Percentiles rank a stretch among this genome's conserved stretches.
Evolutionary conservation across 2,113 vertebrate genomes (phyloP).

Genomic region (Peromyscus polionotus): DNA sequence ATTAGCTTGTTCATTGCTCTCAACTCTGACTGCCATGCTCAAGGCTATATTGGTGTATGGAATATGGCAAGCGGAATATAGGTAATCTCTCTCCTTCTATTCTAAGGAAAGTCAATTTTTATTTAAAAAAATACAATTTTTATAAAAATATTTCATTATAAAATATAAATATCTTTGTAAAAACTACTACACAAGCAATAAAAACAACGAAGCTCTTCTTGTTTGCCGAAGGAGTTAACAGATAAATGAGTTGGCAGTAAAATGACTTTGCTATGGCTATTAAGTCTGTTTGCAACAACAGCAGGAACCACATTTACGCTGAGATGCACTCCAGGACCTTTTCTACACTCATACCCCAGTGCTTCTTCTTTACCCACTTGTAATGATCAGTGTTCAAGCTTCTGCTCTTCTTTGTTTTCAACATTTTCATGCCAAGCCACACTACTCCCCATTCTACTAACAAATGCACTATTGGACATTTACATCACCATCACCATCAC

Average conservation of each 20-base stretch:
- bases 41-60: background rate
- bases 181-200: background rate
- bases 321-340: background rate
- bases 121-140: no score
- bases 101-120: background rate
- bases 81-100: background rate
- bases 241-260: background rate
- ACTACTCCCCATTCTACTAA: background rate
- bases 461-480: background rate
- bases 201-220: background rate
- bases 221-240: background rate
- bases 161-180: no score
- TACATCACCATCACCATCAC: background rate
- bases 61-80: slow-evolving; percentile 31
- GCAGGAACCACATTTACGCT: background rate
- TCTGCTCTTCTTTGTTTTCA: background rate
- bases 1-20: slow-evolving; percentile 63
- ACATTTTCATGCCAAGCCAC: background rate
- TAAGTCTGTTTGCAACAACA: background rate
- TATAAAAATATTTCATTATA: background rate
- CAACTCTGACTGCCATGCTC: slow-evolving; percentile 65
- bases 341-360: background rate
- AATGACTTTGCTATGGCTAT: background rate
- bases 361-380: background rate
- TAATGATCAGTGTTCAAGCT: background rate